Evolutionary conservation across 1,140 invertebrate genomes (phyloP).

Genomic region (Danaus plexippus): DNA sequence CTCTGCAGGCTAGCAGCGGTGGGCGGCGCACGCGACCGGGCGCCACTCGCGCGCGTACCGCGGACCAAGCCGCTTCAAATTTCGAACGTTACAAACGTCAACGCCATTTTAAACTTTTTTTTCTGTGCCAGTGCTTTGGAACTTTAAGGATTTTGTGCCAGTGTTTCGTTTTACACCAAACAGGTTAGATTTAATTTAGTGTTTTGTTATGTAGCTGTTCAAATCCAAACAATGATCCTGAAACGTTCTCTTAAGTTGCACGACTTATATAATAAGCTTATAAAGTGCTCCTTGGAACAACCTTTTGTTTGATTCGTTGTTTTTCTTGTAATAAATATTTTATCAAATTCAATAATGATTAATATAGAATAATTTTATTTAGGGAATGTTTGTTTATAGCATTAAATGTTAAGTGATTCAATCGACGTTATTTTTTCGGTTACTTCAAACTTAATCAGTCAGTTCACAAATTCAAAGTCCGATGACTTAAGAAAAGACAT

Average conservation of each 20-base stretch:
- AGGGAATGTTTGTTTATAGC: neutral
- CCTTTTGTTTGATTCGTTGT: no score
- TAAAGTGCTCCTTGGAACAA: neutral
- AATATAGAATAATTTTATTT: neutral
- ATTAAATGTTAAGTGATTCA: neutral
- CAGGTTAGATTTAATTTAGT: constrained; percentile 37
- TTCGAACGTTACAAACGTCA: constrained; percentile 39
- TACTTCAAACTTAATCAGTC: constrained; percentile 2
- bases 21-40: constrained; percentile 44
- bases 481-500: constrained; percentile 51
- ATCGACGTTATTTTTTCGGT: no score
- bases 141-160: constrained; percentile 57
- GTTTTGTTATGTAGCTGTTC: neutral
- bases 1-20: constrained; percentile 40
- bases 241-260: constrained; percentile 14
- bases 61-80: constrained; percentile 51
- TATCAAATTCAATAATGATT: no score
- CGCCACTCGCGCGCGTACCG: constrained; percentile 64
- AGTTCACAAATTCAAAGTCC: neutral
- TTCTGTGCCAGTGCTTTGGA: constrained; percentile 47
- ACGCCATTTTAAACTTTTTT: constrained; percentile 34
- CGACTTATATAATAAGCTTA: constrained; percentile 10
- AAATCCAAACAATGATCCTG: constrained; percentile 11
- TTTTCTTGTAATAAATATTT: no score
- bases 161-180: constrained; percentile 34